Evolutionary conservation across 2,888 invertebrate genomes (phyloP), one percentile per base, ranked within the genome.

Genomic region (Caenorhabditis sulstoni): DNA sequence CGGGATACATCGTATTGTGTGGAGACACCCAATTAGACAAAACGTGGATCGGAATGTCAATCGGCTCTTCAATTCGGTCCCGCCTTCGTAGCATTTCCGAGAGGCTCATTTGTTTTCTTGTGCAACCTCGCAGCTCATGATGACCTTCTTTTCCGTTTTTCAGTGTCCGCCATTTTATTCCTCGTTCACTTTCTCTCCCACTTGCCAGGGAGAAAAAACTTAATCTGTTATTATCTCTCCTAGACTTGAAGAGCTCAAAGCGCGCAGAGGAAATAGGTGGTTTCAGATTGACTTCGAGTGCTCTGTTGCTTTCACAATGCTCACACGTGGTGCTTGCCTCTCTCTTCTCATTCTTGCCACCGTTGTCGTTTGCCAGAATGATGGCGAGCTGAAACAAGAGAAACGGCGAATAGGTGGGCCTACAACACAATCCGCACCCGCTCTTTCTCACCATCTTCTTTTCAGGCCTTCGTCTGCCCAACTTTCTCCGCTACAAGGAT

Each of bases 381-480:
- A 55, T 3, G 35, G 41, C 7, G 57, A 58, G 1, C 37, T 64
- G 12, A 49, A 44, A 23, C 44, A 58, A 18, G 73, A 73, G 29
- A 73, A 73, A 22, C 44, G 62, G 23, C 49, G 76, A 64, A 68
- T 76, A 76, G 76, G 76, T 76, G 9, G 0, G 57, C 16, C 41
- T n/a, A 5, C 29, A n/a, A n/a, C n/a, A n/a, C n/a, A n/a, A n/a
- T n/a, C n/a, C n/a, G n/a, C n/a, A 29, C 7, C 29, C 29, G 4
- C 29, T 29, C 9, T 11, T 12, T 16, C 8, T 7, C 1, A 41
- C 41, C 37, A 37, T 14, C 11, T 41, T 50, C n/a, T 45, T 70
- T 77, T 59, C 55, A 73, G 79, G 79, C 5, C 61, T 73, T n/a
- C 71, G 73, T 45, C 64, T 79, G 8, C 79, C 79, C 7, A 79